phyloP scores from a whole-genome alignment of 1,140 invertebrate genomes.

The Drosophila persimilis region DNA sequence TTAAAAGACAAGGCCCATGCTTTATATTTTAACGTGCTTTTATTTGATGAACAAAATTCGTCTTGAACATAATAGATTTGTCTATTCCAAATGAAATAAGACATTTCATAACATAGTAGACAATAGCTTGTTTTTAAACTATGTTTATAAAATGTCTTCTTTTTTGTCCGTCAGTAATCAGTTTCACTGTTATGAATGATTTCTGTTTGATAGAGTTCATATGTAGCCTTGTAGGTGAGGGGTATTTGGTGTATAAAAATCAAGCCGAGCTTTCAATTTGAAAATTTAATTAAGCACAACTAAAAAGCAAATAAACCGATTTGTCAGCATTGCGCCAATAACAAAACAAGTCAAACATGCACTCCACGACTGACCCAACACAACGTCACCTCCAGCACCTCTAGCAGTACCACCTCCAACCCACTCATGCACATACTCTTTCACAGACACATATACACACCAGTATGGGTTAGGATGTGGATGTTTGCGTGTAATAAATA shows the following conservation, averaged over 20 bases:
- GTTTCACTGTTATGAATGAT: too few relatives aligned
- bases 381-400: background rate
- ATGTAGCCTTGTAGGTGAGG: background rate
- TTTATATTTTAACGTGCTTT: too few relatives aligned
- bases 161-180: too few relatives aligned
- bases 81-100: too few relatives aligned
- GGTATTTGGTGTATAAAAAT: slow-evolving; percentile 34
- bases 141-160: too few relatives aligned
- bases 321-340: slow-evolving; percentile 58
- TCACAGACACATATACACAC: slow-evolving; percentile 12
- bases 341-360: slow-evolving; percentile 26
- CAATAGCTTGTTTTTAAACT: too few relatives aligned
- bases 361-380: background rate
- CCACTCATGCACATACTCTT: background rate
- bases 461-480: slow-evolving; percentile 20
- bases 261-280: slow-evolving; percentile 49
- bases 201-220: too few relatives aligned
- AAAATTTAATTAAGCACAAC: slow-evolving; percentile 72
- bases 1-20: too few relatives aligned
- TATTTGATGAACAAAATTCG: too few relatives aligned
- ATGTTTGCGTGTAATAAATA: slow-evolving; percentile 74
- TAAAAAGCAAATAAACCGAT: slow-evolving; percentile 70
- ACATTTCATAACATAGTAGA: too few relatives aligned
- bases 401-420: background rate
- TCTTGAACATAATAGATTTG: too few relatives aligned